These are phyloP conservation scores for Urocolius indicus DNA, from an alignment of 2,113 vertebrate species.

Conservation along the genomic window DNA sequence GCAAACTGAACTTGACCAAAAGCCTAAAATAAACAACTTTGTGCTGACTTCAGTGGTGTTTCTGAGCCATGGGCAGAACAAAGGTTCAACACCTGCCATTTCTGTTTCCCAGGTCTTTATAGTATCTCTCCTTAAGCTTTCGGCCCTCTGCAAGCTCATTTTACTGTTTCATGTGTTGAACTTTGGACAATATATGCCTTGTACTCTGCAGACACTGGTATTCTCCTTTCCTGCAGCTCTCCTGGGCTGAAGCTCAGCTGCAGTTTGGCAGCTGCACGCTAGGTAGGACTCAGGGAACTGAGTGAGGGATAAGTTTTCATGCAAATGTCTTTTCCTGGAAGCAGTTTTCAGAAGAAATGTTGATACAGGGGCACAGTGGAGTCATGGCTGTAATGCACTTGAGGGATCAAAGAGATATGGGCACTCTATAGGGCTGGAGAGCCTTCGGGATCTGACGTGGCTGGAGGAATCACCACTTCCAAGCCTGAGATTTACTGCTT, in stretches of 20 bases:
- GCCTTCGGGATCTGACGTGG: not conserved
- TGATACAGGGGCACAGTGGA: not conserved
- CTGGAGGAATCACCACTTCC: not conserved
- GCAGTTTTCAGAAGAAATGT: not conserved
- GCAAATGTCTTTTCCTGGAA: not conserved
- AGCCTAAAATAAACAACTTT: not conserved
- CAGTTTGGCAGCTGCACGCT: not conserved
- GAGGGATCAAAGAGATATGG: not conserved
- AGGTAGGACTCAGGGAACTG: not conserved
- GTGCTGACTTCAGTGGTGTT: not conserved
- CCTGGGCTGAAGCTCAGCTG: not conserved
- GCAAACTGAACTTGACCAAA: not conserved
- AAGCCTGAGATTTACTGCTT: not conserved
- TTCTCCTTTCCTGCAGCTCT: not conserved
- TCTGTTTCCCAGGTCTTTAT: not conserved
- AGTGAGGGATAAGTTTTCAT: not conserved
- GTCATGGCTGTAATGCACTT: not conserved
- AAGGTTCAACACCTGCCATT: not conserved
- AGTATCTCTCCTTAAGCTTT: not conserved
- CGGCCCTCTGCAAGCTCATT: not conserved
- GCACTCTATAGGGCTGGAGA: not conserved
- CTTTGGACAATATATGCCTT: not conserved
- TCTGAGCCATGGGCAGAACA: not conserved
- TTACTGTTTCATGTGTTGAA: not conserved
- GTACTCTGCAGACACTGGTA: not conserved